A percentile compares a stretch with the other conserved stretches of the same genome.
Evolutionary conservation across 2,888 invertebrate species (phyloP).

Genomic region (Sturmia bella): DNA sequence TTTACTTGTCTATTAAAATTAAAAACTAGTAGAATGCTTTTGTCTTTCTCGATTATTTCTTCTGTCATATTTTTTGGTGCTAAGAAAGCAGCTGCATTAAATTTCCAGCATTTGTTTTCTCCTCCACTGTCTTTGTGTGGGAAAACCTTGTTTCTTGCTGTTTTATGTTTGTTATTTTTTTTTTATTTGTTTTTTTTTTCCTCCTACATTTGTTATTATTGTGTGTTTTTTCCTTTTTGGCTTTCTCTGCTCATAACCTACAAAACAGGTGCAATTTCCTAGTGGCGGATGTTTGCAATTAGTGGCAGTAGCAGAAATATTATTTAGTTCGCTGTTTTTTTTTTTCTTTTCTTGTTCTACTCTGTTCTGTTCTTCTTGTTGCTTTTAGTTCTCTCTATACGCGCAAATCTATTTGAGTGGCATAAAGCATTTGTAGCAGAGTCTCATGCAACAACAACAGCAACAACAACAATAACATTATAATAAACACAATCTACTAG

Average conservation of each 20-base stretch:
- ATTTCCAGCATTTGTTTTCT: neutral
- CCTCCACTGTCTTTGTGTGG: neutral
- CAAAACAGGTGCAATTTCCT: conserved; percentile 69
- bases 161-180: conserved; percentile 5
- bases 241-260: conserved; percentile 47
- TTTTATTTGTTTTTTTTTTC: neutral
- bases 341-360: no score
- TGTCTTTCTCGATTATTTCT: no score
- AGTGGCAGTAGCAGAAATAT: conserved; percentile 60
- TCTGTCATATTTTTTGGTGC: no score
- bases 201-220: conserved; percentile 46
- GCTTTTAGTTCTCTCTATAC: conserved; percentile 5
- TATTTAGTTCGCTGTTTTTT: conserved; percentile 20
- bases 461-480: conserved; percentile 22
- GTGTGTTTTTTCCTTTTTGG: conserved; percentile 12
- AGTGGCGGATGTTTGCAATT: conserved; percentile 70
- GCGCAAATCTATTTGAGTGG: conserved; percentile 33
- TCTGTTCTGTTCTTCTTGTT: neutral
- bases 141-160: neutral
- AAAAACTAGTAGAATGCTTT: no score
- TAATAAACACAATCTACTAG: conserved; percentile 38
- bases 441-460: conserved; percentile 4
- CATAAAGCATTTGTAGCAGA: conserved; percentile 35
- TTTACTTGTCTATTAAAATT: no score
- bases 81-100: no score